A percentile compares a stretch with the other conserved stretches of the same genome.
Conservation (phyloP, 2,797 vertebrate genomes). For the Astyanax mexicanus region DNA sequence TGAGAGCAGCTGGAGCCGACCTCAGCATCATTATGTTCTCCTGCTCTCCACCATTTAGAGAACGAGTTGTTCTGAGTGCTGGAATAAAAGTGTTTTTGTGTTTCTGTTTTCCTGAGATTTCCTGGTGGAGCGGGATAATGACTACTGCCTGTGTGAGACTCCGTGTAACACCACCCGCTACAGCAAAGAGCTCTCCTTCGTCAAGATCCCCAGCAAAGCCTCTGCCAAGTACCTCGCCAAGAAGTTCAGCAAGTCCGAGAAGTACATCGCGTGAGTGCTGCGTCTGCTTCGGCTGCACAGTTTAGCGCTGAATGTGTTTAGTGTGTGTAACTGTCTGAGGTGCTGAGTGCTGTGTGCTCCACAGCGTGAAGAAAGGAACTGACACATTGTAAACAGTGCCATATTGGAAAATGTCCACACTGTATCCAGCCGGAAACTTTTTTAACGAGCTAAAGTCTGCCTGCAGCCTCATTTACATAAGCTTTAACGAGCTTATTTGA, state of each 20-base stretch:
- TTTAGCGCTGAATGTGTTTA: conserved; percentile 1
- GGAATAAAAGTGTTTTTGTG: conserved; percentile 10
- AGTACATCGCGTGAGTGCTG: conserved; percentile 91
- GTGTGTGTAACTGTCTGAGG: not conserved
- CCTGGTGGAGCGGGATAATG: conserved; percentile 94
- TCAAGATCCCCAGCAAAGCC: conserved; percentile 99
- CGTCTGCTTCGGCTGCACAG: no score
- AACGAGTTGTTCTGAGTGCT: not conserved
- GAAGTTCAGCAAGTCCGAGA: conserved; percentile 98
- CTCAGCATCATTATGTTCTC: not conserved
- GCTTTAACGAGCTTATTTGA: no score
- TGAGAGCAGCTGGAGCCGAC: not conserved
- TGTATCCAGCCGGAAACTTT: not conserved
- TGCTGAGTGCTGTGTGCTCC: not conserved
- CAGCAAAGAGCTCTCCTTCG: conserved; percentile 97
- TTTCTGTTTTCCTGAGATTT: conserved; percentile 85
- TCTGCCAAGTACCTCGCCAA: conserved; percentile 97
- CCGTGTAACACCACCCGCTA: conserved; percentile 98
- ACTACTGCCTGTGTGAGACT: conserved; percentile 95
- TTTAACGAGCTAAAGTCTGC: not conserved
- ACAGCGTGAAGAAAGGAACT: not conserved
- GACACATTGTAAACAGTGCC: not conserved
- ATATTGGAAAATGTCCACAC: not conserved
- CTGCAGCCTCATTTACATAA: not conserved
- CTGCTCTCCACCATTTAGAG: no score